Evolutionary conservation across 2,113 vertebrate genomes (phyloP), one percentile per base, ranked within the genome.

Genomic region (Platanista minor): DNA sequence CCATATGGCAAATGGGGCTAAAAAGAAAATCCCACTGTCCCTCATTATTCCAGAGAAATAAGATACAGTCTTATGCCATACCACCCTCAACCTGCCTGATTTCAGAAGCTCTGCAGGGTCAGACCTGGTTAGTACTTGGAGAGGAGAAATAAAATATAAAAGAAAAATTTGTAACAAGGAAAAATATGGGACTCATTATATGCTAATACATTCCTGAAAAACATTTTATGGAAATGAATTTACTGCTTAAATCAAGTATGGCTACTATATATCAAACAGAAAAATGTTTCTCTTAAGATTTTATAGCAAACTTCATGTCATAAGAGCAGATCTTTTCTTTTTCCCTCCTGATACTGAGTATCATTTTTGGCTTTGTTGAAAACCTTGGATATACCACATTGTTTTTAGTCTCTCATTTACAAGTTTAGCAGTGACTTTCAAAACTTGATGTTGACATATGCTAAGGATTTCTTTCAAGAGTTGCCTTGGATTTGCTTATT

Each of bases 11-110:
- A 84, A n/a, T 86, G 27, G 18, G 3, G 31, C 80, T 87, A 72
- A 61, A 7, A 59, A 84, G 87, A 81, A 85, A 25, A 23, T 25
- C 3, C 27, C 31, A 41, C 49, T 84, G 6, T 88, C 10, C 14
- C 13, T 67, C 71, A 54, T 97, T 82, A 94, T 95, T 93, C 43
- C 18, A 96, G 62, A 86, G 43, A 91, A 86, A 78, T 83, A 87
- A 92, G 21, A 87, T 92, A 81, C 59, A 61, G 74, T 77, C 43
- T 77, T 77, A 9, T 77, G 74, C 74, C 29, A 12, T 77, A 77
- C 5, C 0, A 77, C 29, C 74, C 43, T 77, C 43, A 33, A 77
- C 43, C 74, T 49, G 29, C 46, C 74, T 52, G 29, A 21, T 52
- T 46, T 33, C 74, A 52, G 74, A 52, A 77, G 43, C 43, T 33